These are phyloP conservation scores for Brachyptera putata DNA, from an alignment of 2,888 invertebrate species.

Conservation along the genomic window DNA sequence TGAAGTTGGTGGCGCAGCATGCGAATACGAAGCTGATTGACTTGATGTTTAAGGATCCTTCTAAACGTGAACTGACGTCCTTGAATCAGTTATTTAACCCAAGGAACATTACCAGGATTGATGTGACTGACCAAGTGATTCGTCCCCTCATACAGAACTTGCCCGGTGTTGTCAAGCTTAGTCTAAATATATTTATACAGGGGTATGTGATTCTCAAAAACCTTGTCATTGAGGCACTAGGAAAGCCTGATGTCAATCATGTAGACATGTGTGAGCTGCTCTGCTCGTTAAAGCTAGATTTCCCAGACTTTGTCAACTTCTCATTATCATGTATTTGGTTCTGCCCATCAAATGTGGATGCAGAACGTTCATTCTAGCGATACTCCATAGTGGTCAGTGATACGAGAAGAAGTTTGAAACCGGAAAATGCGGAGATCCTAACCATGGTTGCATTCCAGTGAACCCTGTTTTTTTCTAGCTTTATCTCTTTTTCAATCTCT, in stretches of 20 bases:
- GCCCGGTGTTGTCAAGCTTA: neutral
- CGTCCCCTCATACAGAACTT: neutral
- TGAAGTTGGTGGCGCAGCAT: neutral
- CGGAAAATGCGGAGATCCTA: neutral
- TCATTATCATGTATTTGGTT: neutral
- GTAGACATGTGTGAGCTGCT: neutral
- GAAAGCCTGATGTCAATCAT: neutral
- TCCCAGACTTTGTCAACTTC: neutral
- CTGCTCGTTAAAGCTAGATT: neutral
- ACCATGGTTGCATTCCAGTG: conserved; percentile 2
- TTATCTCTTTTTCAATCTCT: too few relatives aligned
- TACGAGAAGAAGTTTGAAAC: neutral
- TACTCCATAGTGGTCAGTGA: neutral
- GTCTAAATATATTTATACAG: neutral
- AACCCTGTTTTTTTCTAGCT: neutral
- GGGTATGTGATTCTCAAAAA: neutral
- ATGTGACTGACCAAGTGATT: neutral
- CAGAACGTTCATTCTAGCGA: neutral
- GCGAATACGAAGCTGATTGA: neutral
- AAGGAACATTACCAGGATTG: neutral
- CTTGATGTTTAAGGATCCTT: neutral
- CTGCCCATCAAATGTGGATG: neutral
- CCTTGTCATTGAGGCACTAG: neutral
- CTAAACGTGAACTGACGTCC: neutral
- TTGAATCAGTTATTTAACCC: conserved; percentile 4